Percentiles rank a stretch among this genome's conserved stretches.
phyloP scores from a whole-genome alignment of 2,888 invertebrate species.

The Sericinus montela region DNA sequence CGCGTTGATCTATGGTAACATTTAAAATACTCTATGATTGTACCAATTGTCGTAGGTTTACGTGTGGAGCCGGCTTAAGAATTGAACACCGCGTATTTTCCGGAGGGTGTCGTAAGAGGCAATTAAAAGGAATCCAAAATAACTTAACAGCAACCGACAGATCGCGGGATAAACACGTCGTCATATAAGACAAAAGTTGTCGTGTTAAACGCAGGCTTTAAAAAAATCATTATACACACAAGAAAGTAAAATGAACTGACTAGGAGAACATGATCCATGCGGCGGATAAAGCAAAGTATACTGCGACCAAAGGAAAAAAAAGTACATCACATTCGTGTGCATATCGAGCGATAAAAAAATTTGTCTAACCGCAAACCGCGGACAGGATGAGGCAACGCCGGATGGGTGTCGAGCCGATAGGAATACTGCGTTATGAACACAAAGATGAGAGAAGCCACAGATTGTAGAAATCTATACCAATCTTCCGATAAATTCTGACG shows the following conservation, averaged over 20 bases:
- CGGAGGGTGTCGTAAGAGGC: too few species aligned
- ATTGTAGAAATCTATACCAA: neutral
- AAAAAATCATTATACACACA: too few species aligned
- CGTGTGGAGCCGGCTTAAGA: too few species aligned
- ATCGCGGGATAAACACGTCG: too few species aligned
- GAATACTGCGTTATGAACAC: neutral
- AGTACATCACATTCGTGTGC: neutral
- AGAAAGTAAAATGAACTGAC: neutral
- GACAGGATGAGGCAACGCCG: conserved; percentile 11
- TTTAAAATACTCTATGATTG: neutral
- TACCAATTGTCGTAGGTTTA: too few species aligned
- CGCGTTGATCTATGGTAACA: conserved; percentile 7
- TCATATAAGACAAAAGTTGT: too few species aligned
- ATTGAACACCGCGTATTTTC: too few species aligned
- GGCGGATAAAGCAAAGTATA: neutral
- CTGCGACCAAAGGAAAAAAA: neutral
- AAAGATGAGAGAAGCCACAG: neutral
- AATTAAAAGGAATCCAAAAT: too few species aligned
- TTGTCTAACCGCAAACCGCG: conserved; percentile 10
- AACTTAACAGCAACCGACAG: too few species aligned
- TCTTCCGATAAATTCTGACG: too few species aligned
- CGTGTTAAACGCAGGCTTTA: too few species aligned
- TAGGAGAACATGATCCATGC: neutral
- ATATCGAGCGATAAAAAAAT: neutral
- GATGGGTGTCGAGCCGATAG: conserved; percentile 3